phyloP scores from a whole-genome alignment of 2,888 invertebrate species.

The Cynaeus angustus region DNA sequence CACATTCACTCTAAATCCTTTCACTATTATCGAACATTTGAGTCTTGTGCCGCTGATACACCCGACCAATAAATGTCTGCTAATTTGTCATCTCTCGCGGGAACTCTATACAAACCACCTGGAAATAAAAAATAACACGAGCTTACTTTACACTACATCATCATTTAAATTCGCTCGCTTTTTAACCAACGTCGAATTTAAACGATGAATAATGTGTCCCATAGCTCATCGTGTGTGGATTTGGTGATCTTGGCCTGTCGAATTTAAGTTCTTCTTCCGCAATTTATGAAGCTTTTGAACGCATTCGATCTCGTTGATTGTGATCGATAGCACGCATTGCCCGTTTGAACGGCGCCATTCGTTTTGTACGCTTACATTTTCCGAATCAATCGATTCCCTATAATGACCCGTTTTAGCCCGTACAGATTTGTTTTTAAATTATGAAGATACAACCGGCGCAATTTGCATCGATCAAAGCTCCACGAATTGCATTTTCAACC shows the following conservation, averaged over 20 bases:
- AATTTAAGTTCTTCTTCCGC: conserved; percentile 36
- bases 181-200: conserved; percentile 35
- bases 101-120: conserved; percentile 5
- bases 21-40: conserved; percentile 33
- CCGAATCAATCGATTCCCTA: conserved; percentile 29
- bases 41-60: conserved; percentile 20
- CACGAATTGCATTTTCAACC: conserved; percentile 10
- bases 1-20: conserved; percentile 38
- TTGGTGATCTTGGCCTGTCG: conserved; percentile 49
- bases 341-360: conserved; percentile 39
- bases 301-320: conserved; percentile 53
- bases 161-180: background rate
- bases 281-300: conserved; percentile 55
- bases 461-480: conserved; percentile 32
- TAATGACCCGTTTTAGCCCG: conserved; percentile 44
- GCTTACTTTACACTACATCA: conserved; percentile 2
- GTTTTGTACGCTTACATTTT: conserved; percentile 39
- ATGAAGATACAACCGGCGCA: conserved; percentile 31
- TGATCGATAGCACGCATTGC: conserved; percentile 55
- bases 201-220: conserved; percentile 52
- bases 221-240: conserved; percentile 52
- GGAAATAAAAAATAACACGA: conserved; percentile 23
- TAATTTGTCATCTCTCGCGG: conserved; percentile 7
- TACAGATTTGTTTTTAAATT: conserved; percentile 45
- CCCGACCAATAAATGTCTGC: conserved; percentile 24